Conservation (phyloP, 2,113 vertebrate species). For the Odocoileus hemionus region DNA sequence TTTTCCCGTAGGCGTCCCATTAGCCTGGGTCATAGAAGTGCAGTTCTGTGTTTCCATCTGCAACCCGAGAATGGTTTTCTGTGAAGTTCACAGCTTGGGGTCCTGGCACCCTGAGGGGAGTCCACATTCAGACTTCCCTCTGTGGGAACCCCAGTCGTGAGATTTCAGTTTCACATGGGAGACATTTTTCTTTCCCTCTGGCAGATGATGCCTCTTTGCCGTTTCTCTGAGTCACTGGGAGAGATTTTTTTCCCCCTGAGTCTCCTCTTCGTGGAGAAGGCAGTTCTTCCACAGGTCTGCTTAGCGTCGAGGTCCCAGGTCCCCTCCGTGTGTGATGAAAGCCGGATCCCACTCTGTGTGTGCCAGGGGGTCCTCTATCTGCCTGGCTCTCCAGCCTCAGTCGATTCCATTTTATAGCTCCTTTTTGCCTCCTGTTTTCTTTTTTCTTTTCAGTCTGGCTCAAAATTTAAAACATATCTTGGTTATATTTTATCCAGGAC, state of each 20-base stretch:
- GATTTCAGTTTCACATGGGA: background rate
- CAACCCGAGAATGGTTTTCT: background rate
- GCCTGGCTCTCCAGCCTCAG: background rate
- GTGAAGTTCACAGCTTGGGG: background rate
- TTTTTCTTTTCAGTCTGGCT: background rate
- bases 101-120: fast-evolving
- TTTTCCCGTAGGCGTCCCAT: background rate
- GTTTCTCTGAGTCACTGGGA: background rate
- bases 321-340: background rate
- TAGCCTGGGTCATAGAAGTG: background rate
- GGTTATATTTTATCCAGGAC: background rate
- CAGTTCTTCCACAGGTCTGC: background rate
- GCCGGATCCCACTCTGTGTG: fast-evolving
- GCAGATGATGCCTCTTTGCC: background rate
- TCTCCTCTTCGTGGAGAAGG: background rate
- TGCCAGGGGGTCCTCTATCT: fast-evolving
- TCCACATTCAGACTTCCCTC: background rate
- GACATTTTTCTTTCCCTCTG: background rate
- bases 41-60: background rate
- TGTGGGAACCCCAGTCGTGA: background rate
- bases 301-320: background rate
- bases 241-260: background rate
- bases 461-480: background rate
- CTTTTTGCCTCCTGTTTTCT: background rate
- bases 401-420: background rate